Base-by-base conservation (phyloP, 2,888 invertebrate genomes). In the Calameuta idolon region DNA sequence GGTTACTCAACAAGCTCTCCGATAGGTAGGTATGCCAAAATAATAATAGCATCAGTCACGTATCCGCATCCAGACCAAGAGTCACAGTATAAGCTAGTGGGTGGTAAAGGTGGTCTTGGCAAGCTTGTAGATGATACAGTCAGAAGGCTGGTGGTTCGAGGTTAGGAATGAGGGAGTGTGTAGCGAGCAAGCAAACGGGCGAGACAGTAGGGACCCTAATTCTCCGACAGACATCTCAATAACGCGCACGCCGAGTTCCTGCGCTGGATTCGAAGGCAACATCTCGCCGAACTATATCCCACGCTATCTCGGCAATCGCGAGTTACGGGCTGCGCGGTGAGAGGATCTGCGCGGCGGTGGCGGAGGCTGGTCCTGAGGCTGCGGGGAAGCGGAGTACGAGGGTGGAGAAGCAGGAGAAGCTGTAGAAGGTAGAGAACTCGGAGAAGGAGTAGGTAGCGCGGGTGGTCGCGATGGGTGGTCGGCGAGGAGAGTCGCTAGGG, bases 191-290 rank as follows among this genome's bases (percentile, higher is more conserved):
- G 71, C 71, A 33, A 33, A 30, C 31, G 71, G 31, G 33, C 31
- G 31, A 33, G 71, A 33, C 71, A 71, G 71, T 31, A 78, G 77
- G 84, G 83, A 83, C 82, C 85, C 87, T 87, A 89, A 88, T 87
- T 88, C 87, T 85, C 85, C 85, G 80, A 81, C 85, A 86, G 89
- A 89, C 86, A 88, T 89, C 89, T 89, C 89, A 89, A 89, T 89
- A 89, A 88, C 84, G 86, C 85, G 83, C 83, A 85, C 85, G 73
- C 69, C 73, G 76, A 30, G 73, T 33, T n/a, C 76, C 69, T 31
- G 76, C 31, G 33, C 33, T 30, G 71, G 69, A 40, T 55, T 40
- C 73, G 55, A 34, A 35, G 55, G 69, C 74, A 69, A 78, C 76
- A 80, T 81, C 77, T 77, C 75, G 80, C 35, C 82, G 81, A 83